These are phyloP conservation scores for Lepidostoma basale DNA, from an alignment of 1,140 invertebrate species.

Conservation along the genomic window DNA sequence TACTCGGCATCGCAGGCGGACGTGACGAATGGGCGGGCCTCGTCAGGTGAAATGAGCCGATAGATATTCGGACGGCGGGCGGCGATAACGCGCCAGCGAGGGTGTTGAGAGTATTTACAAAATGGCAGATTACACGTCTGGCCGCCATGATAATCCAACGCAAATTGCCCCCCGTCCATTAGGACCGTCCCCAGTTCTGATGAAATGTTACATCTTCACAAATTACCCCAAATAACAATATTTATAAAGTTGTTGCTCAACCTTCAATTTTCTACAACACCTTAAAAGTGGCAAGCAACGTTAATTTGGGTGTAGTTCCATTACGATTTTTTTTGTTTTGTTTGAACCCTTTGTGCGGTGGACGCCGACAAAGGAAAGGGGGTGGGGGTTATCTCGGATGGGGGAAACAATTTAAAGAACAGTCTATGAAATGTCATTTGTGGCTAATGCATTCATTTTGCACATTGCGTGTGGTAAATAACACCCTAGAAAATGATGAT, in stretches of 20 bases:
- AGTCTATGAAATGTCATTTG: constrained; percentile 29
- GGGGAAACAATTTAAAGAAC: not conserved
- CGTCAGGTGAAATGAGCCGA: constrained; percentile 15
- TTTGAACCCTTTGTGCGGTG: constrained; percentile 31
- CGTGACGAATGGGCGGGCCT: not conserved
- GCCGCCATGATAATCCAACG: constrained; percentile 15
- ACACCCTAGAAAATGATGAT: constrained; percentile 7
- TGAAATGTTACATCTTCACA: constrained; percentile 31
- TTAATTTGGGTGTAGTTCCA: constrained; percentile 31
- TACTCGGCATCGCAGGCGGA: no score
- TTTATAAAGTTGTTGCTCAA: constrained; percentile 32
- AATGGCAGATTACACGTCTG: constrained; percentile 32
- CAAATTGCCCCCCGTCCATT: constrained; percentile 25
- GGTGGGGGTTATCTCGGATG: not conserved
- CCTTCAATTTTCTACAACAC: constrained; percentile 33
- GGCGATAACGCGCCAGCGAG: constrained; percentile 29
- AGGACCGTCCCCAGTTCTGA: constrained; percentile 3
- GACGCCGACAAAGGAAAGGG: not conserved
- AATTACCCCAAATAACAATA: constrained; percentile 39
- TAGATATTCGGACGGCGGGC: constrained; percentile 21
- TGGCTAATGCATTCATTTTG: constrained; percentile 20
- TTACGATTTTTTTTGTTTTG: constrained; percentile 19
- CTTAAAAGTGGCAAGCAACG: constrained; percentile 29
- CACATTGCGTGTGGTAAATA: constrained; percentile 18
- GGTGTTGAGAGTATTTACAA: constrained; percentile 32